Percentiles rank a stretch among this genome's conserved stretches.
Evolutionary conservation across 2,797 vertebrate species (phyloP).

Genomic region (Mastacembelus armatus): DNA sequence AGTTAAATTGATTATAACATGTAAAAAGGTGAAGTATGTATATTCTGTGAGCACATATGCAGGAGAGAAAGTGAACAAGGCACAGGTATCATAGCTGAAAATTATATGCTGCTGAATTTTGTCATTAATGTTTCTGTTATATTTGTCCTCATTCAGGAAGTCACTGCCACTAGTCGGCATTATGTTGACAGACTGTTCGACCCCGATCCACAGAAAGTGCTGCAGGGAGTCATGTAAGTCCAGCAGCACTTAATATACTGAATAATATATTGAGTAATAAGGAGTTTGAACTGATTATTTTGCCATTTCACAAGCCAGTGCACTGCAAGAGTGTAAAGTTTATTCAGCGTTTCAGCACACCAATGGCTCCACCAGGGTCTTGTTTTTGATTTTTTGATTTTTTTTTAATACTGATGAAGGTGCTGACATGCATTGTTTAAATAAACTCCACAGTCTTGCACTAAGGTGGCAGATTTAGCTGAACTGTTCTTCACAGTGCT

Average conservation of each 20-base stretch:
- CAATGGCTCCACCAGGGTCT: too few species aligned
- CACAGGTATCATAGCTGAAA: background rate
- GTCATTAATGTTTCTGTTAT: constrained; percentile 26
- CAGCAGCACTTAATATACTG: background rate
- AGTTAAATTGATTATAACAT: background rate
- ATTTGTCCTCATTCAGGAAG: constrained; percentile 88
- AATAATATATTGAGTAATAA: too few species aligned
- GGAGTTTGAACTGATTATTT: too few species aligned
- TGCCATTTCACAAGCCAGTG: background rate
- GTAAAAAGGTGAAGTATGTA: background rate
- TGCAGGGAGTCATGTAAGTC: constrained; percentile 99
- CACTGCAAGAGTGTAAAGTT: background rate
- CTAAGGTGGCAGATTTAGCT: background rate
- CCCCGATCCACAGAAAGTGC: constrained; percentile 98
- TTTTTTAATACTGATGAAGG: background rate
- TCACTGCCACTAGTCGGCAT: constrained; percentile 98
- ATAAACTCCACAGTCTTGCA: background rate
- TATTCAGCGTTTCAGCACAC: background rate
- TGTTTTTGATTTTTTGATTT: background rate
- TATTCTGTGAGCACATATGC: background rate
- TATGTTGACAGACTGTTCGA: constrained; percentile 99
- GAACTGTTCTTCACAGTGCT: background rate
- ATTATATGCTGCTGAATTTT: constrained; percentile 5
- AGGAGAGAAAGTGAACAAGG: background rate
- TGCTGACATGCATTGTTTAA: background rate